Evolutionary conservation across 2,888 invertebrate species (phyloP).

Genomic region (Elgonia sp.): DNA sequence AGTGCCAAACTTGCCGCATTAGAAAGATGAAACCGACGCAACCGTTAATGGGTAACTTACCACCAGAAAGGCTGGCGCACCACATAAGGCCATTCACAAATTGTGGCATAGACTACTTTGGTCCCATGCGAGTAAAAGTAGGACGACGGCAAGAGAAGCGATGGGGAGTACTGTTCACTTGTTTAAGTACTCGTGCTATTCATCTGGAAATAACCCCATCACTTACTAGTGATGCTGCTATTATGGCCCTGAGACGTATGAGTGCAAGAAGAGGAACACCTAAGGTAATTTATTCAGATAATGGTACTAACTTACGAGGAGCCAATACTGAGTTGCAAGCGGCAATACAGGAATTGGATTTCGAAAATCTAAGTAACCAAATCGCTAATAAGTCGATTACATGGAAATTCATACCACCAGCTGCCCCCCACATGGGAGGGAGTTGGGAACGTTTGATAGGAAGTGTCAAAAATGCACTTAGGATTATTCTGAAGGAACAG

Average conservation of each 20-base stretch:
- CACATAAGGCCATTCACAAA: neutral
- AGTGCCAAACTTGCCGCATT: neutral
- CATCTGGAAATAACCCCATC: constrained; percentile 69
- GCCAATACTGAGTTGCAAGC: constrained; percentile 60
- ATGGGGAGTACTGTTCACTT: constrained; percentile 77
- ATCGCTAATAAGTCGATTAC: neutral
- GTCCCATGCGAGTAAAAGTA: neutral
- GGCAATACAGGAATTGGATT: neutral
- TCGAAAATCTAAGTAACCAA: too few relatives aligned
- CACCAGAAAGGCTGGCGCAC: constrained; percentile 3
- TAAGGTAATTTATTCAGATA: constrained; percentile 66
- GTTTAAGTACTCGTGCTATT: constrained; percentile 72
- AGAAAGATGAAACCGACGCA: neutral
- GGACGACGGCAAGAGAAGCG: constrained; percentile 18
- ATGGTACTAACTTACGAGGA: constrained; percentile 74
- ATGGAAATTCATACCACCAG: constrained; percentile 63
- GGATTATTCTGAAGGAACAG: constrained; percentile 8
- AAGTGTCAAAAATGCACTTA: constrained; percentile 49
- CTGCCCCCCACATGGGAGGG: constrained; percentile 66
- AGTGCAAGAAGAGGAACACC: constrained; percentile 13
- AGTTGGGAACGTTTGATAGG: constrained; percentile 61
- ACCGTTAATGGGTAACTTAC: constrained; percentile 7
- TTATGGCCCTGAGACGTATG: constrained; percentile 67
- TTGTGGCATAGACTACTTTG: neutral
- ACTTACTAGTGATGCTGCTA: constrained; percentile 62